These are phyloP conservation scores for Macrophya annulata DNA, from an alignment of 2,888 invertebrate species.

Conservation along the genomic window DNA sequence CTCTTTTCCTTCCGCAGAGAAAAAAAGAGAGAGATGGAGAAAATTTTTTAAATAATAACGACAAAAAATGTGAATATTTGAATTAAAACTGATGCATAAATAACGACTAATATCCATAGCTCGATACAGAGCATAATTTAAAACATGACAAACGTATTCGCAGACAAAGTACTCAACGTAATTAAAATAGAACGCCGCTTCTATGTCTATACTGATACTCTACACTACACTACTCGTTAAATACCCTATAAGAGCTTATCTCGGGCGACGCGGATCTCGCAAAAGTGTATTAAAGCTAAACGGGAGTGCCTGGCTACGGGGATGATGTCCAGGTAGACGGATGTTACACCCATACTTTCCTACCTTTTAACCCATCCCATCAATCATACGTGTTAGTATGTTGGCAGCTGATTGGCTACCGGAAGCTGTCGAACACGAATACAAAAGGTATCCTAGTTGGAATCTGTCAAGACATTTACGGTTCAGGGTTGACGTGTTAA, in stretches of 20 bases:
- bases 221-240: conserved; percentile 27
- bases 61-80: neutral
- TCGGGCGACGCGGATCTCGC: conserved; percentile 23
- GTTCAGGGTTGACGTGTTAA: neutral
- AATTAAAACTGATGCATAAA: neutral
- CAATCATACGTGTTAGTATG: conserved; percentile 33
- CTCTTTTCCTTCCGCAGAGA: neutral
- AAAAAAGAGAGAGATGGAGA: neutral
- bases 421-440: conserved; percentile 36
- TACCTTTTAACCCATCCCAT: conserved; percentile 29
- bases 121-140: neutral
- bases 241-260: conserved; percentile 36
- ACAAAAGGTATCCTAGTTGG: conserved; percentile 31
- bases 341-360: conserved; percentile 29
- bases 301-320: conserved; percentile 8
- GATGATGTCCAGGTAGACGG: conserved; percentile 41
- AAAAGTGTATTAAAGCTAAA: conserved; percentile 44
- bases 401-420: conserved; percentile 36
- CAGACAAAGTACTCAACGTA: conserved; percentile 31
- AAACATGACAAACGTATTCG: conserved; percentile 16
- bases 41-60: neutral
- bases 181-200: conserved; percentile 30
- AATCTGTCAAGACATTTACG: neutral
- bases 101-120: neutral
- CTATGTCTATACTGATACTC: conserved; percentile 26